phyloP scores from a whole-genome alignment of 2,113 vertebrate species.

The Notiomystis cincta region DNA sequence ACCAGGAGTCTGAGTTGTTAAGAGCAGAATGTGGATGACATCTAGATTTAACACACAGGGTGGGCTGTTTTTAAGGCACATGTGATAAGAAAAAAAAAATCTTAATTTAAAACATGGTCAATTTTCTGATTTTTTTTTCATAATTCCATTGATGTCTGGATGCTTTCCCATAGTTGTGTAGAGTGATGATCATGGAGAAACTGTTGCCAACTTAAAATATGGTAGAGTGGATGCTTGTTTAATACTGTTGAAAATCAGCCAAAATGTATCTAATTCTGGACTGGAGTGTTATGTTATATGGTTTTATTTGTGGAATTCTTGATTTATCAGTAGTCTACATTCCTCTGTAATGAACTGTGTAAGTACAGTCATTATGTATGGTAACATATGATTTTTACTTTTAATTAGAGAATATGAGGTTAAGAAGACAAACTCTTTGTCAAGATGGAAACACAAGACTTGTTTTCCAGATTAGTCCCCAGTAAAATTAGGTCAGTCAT shows the following conservation, averaged over 20 bases:
- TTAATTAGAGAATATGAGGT: background rate
- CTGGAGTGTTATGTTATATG: background rate
- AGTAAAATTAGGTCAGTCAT: background rate
- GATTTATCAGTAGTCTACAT: background rate
- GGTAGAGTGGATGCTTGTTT: background rate
- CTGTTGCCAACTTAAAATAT: constrained; percentile 24
- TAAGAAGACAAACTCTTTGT: background rate
- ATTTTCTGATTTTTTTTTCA: background rate
- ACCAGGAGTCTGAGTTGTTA: background rate
- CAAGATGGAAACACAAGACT: background rate
- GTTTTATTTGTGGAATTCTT: background rate
- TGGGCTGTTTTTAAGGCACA: background rate
- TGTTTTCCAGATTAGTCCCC: background rate
- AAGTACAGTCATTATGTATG: background rate
- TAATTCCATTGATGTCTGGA: background rate
- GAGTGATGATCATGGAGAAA: background rate
- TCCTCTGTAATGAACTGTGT: background rate
- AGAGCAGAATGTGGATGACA: background rate
- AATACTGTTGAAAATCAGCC: constrained; percentile 25
- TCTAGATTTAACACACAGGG: background rate
- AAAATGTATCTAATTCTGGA: background rate
- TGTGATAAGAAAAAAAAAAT: background rate
- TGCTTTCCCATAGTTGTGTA: background rate
- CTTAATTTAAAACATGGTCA: background rate
- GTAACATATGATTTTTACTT: background rate